A percentile compares a stretch with the other conserved stretches of the same genome.
phyloP scores from a whole-genome alignment of 2,888 invertebrate genomes.

The Eilema depressum region DNA sequence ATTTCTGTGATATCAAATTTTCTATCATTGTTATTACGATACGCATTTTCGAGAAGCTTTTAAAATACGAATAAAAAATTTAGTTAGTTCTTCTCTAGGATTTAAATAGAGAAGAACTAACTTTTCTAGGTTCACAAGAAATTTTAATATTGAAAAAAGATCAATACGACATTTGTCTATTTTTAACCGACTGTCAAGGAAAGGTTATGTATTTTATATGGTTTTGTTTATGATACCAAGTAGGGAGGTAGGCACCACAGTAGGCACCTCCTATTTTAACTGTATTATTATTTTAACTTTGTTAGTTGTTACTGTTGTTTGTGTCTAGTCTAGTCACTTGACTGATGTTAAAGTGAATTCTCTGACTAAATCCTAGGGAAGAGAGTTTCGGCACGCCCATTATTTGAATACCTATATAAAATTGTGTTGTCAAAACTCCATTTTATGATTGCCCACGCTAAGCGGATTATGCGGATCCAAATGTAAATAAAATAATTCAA shows the following conservation, averaged over 20 bases:
- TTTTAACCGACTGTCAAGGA: no score
- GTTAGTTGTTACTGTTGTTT: neutral
- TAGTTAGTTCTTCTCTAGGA: no score
- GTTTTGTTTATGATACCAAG: neutral
- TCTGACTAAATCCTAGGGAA: neutral
- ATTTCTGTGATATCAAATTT: conserved; percentile 48
- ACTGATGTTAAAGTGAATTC: neutral
- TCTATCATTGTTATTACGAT: conserved; percentile 45
- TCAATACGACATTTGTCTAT: no score
- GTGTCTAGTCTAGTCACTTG: neutral
- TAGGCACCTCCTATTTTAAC: no score
- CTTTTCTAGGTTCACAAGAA: conserved; percentile 9
- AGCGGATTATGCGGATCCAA: neutral
- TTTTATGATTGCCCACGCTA: neutral
- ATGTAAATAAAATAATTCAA: neutral
- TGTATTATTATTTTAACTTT: neutral
- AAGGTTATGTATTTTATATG: neutral
- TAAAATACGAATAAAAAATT: conserved; percentile 36
- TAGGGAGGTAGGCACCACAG: neutral
- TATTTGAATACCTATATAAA: neutral
- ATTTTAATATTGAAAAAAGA: neutral
- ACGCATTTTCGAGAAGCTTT: conserved; percentile 38
- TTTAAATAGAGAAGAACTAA: no score
- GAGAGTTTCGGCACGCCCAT: neutral
- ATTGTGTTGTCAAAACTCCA: conserved; percentile 1